Conservation (phyloP, 2,113 vertebrate species). For the Embiotoca jacksoni region DNA sequence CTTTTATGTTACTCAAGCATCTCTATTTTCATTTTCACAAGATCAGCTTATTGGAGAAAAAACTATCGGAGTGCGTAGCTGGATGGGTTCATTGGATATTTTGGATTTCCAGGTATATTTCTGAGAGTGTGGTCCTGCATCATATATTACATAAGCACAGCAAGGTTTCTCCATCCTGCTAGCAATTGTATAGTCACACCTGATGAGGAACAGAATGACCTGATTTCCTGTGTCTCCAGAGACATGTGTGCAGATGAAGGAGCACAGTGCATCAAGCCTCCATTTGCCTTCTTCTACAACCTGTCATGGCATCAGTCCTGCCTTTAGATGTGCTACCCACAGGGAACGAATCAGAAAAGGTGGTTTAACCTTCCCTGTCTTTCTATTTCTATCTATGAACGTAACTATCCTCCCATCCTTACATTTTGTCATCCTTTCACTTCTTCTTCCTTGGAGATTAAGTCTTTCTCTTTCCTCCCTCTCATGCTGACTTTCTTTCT, state of each 20-base stretch:
- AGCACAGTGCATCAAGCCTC: slow-evolving; percentile 65
- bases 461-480: slow-evolving; percentile 48
- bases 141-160: slow-evolving; percentile 61
- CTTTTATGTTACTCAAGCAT: slow-evolving; percentile 26
- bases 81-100: slow-evolving; percentile 16
- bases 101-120: slow-evolving; percentile 17
- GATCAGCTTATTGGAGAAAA: slow-evolving; percentile 13
- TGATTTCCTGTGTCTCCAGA: slow-evolving; percentile 77
- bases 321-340: slow-evolving; percentile 71
- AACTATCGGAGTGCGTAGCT: neutral
- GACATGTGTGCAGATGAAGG: slow-evolving; percentile 77
- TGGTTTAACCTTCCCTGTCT: slow-evolving; percentile 71
- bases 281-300: slow-evolving; percentile 66
- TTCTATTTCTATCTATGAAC: slow-evolving; percentile 52
- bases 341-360: slow-evolving; percentile 70
- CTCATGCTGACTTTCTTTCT: slow-evolving; percentile 56
- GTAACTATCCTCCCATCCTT: slow-evolving; percentile 62
- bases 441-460: slow-evolving; percentile 56
- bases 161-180: slow-evolving; percentile 53
- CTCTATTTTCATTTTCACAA: slow-evolving; percentile 19
- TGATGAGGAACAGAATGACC: slow-evolving; percentile 78
- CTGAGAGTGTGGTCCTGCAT: slow-evolving; percentile 6
- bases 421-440: slow-evolving; percentile 62
- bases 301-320: slow-evolving; percentile 79
- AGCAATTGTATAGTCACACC: slow-evolving; percentile 69